Percentiles rank a stretch among this genome's conserved stretches.
phyloP scores from a whole-genome alignment of 2,797 vertebrate genomes.

The Jordanella pulchra region DNA sequence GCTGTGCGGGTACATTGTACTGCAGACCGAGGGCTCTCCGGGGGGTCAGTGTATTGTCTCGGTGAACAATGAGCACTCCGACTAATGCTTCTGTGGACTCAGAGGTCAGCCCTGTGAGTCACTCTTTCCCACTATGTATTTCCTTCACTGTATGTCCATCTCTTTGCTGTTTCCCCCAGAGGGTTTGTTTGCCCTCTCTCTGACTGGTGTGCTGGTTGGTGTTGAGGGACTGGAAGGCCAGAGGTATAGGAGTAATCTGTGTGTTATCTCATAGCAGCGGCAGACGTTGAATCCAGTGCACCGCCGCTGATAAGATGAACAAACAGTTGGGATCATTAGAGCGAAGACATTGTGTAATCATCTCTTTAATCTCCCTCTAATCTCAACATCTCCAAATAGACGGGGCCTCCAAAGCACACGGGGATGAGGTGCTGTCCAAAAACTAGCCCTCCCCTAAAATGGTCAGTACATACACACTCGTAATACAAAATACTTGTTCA shows the following conservation, averaged over 20 bases:
- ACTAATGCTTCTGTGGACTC: constrained; percentile 73
- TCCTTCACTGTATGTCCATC: constrained; percentile 58
- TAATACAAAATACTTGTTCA: constrained; percentile 11
- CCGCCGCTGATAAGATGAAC: constrained; percentile 82
- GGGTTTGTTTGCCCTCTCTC: constrained; percentile 56
- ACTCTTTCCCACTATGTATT: constrained; percentile 64
- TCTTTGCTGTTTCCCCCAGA: constrained; percentile 34
- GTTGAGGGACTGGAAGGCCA: constrained; percentile 25
- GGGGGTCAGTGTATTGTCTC: constrained; percentile 74
- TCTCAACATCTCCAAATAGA: constrained; percentile 79
- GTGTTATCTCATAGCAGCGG: constrained; percentile 77
- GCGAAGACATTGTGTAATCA: constrained; percentile 87
- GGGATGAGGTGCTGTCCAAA: constrained; percentile 54
- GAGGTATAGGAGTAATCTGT: constrained; percentile 58
- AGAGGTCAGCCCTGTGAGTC: constrained; percentile 69
- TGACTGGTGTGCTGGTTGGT: constrained; percentile 44
- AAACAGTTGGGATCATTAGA: constrained; percentile 87
- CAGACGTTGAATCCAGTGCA: constrained; percentile 77
- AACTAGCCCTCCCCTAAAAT: constrained; percentile 35
- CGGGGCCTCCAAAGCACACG: constrained; percentile 56
- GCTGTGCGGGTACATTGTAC: constrained; percentile 66
- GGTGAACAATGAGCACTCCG: constrained; percentile 74
- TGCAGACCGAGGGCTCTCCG: constrained; percentile 67
- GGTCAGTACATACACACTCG: constrained; percentile 16
- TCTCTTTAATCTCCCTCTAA: constrained; percentile 81